phyloP scores from a whole-genome alignment of 30 jellyfish, hydroid and myxozoan species.

The Hydractinia echinata region DNA sequence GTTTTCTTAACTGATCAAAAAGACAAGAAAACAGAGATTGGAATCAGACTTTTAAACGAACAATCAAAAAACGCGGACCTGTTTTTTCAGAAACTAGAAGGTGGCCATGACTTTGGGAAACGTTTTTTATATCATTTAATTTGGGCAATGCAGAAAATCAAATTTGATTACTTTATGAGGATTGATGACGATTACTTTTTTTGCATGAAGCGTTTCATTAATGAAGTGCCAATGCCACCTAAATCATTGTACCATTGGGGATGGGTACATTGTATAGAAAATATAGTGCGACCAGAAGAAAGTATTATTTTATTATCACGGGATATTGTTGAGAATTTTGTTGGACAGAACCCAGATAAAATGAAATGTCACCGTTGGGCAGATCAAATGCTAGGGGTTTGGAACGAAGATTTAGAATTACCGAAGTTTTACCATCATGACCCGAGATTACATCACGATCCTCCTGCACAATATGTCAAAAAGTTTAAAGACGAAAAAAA shows the following conservation, averaged over 20 bases:
- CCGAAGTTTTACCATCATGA: conserved; percentile 48
- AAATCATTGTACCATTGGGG: conserved; percentile 48
- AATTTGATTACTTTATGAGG: conserved; percentile 45
- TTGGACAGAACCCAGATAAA: conserved; percentile 36
- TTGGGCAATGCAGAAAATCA: conserved; percentile 48
- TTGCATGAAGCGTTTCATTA: conserved; percentile 37
- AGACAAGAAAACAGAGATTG: conserved; percentile 30
- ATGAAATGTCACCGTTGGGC: conserved; percentile 61
- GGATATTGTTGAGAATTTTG: conserved; percentile 30
- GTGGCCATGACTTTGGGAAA: conserved; percentile 52
- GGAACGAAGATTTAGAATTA: conserved; percentile 35
- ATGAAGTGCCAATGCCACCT: conserved; percentile 58
- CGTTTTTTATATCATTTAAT: conserved; percentile 42
- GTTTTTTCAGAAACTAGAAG: conserved; percentile 39
- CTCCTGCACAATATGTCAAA: conserved; percentile 52
- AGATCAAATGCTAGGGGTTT: conserved; percentile 45
- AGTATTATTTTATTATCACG: conserved; percentile 35
- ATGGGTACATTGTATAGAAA: conserved; percentile 49
- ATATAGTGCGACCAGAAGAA: conserved; percentile 55
- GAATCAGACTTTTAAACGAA: conserved; percentile 32
- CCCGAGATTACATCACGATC: conserved; percentile 70
- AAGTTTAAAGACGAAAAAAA: conserved; percentile 27
- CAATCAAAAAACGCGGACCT: conserved; percentile 19
- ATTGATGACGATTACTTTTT: conserved; percentile 46
- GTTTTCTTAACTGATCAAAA: conserved; percentile 42